A percentile compares a stretch with the other conserved stretches of the same genome.
These are phyloP conservation scores for Crotalus horridus DNA, from an alignment of 2,113 vertebrate species.

Conservation along the genomic window DNA sequence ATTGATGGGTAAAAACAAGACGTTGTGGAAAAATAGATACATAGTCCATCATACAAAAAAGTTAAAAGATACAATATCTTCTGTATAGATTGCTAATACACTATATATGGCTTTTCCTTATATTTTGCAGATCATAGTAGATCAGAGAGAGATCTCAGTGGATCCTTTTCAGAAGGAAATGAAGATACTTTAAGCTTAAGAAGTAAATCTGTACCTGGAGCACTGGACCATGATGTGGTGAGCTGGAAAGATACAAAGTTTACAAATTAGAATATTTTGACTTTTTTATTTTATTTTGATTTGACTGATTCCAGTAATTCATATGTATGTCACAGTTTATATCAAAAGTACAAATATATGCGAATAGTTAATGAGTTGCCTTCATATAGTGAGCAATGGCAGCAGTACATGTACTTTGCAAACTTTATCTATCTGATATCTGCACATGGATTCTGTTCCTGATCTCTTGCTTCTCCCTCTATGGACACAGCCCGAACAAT, in stretches of 20 bases:
- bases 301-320: background rate
- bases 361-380: background rate
- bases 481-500: background rate
- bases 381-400: background rate
- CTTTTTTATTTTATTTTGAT: background rate
- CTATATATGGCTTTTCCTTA: constrained; percentile 11
- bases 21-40: background rate
- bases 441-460: too few relatives aligned
- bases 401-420: background rate
- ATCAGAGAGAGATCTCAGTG: constrained; percentile 88
- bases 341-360: background rate
- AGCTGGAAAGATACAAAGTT: constrained; percentile 47
- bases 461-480: background rate
- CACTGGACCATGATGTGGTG: constrained; percentile 78
- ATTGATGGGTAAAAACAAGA: background rate
- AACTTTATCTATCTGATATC: background rate
- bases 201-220: constrained; percentile 86
- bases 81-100: background rate
- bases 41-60: background rate
- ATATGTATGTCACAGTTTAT: background rate
- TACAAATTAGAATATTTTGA: background rate
- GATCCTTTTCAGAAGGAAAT: constrained; percentile 74
- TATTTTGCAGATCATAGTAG: constrained; percentile 79
- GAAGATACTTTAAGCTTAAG: constrained; percentile 77
- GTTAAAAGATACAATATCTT: background rate